Evolutionary conservation across 53 echinoderm and acorn worm species (phyloP).

Genomic region (Patiria pectinifera): DNA sequence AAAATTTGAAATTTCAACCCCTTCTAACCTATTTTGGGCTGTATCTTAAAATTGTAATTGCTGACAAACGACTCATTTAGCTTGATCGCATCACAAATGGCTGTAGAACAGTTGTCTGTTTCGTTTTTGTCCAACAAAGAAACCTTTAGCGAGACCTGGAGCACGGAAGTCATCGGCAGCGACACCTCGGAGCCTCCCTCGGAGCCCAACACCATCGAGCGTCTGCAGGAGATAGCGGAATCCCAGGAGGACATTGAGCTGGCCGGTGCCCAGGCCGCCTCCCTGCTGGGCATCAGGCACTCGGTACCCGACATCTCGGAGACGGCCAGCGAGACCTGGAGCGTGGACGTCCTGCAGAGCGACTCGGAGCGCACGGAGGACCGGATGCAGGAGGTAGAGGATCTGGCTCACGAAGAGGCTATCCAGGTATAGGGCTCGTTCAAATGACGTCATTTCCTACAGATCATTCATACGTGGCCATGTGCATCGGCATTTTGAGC

Average conservation of each 20-base stretch:
- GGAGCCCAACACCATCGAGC: constrained; percentile 89
- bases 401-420: constrained; percentile 59
- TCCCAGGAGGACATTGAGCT: constrained; percentile 73
- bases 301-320: constrained; percentile 77
- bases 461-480: background rate
- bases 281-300: constrained; percentile 43
- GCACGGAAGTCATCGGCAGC: constrained; percentile 95
- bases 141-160: constrained; percentile 95
- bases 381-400: constrained; percentile 75
- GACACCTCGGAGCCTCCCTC: constrained; percentile 91
- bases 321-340: constrained; percentile 99
- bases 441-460: background rate
- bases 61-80: too few relatives aligned
- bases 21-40: too few relatives aligned
- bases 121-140: constrained; percentile 29
- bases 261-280: constrained; percentile 52
- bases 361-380: constrained; percentile 89
- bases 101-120: background rate
- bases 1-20: too few relatives aligned
- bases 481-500: too few relatives aligned
- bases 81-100: background rate
- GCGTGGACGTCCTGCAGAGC: constrained; percentile 92
- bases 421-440: constrained; percentile 2
- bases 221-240: constrained; percentile 97
- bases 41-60: too few relatives aligned